Conservation (phyloP, 2,113 vertebrate species). For the Oryzias woworae region DNA sequence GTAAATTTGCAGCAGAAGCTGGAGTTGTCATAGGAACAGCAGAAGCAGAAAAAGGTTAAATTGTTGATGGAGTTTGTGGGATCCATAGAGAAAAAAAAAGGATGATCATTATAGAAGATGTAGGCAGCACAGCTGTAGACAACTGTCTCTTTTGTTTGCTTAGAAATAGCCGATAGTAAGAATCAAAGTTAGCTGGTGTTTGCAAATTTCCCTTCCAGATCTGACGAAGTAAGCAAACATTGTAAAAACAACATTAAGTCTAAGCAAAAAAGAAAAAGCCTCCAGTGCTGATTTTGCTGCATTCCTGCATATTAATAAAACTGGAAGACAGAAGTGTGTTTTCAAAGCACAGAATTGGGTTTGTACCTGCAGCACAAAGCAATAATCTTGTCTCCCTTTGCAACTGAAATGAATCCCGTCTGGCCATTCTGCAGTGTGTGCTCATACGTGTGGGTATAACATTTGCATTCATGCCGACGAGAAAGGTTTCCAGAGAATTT, state of each 20-base stretch:
- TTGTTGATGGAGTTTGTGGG: constrained; percentile 69
- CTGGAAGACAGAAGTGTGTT: constrained; percentile 48
- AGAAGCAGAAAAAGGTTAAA: constrained; percentile 66
- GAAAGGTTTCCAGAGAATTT: constrained; percentile 1
- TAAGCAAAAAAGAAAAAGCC: constrained; percentile 39
- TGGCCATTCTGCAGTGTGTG: constrained; percentile 31
- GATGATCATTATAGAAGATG: constrained; percentile 68
- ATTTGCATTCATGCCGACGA: constrained; percentile 42
- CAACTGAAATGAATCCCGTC: constrained; percentile 37
- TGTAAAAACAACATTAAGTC: constrained; percentile 25
- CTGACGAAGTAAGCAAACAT: constrained; percentile 20
- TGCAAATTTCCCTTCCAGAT: constrained; percentile 9
- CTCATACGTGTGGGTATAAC: constrained; percentile 6
- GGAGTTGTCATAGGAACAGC: constrained; percentile 80
- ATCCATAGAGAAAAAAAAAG: constrained; percentile 57
- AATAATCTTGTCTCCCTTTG: constrained; percentile 39
- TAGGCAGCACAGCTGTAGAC: constrained; percentile 21
- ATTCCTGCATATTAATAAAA: constrained; percentile 55
- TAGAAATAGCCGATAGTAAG: constrained; percentile 39
- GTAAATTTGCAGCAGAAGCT: constrained; percentile 66
- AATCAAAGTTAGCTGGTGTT: constrained; percentile 39
- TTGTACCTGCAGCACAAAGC: constrained; percentile 39
- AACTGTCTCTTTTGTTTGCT: constrained; percentile 52
- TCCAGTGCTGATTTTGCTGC: constrained; percentile 42
- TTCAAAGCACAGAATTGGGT: constrained; percentile 39